A percentile compares a stretch with the other conserved stretches of the same genome.
These are phyloP conservation scores for Folsomia manolachei DNA, from an alignment of 2,888 invertebrate species.

Conservation along the genomic window DNA sequence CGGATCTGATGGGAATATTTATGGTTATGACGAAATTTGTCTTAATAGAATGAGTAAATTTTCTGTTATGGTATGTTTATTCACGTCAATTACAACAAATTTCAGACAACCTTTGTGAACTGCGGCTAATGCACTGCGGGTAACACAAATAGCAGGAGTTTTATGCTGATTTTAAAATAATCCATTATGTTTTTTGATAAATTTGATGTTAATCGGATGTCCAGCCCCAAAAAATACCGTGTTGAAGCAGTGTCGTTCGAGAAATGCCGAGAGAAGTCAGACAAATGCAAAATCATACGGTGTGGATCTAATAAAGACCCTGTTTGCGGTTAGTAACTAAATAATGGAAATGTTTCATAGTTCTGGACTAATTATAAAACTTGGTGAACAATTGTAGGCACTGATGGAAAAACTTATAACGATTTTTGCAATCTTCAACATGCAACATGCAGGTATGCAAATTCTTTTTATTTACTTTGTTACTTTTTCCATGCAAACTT, in stretches of 20 bases:
- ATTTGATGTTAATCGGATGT: neutral
- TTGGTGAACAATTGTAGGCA: too few relatives aligned
- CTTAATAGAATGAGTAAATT: too few relatives aligned
- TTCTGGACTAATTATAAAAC: too few relatives aligned
- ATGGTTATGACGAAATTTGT: conserved; percentile 64
- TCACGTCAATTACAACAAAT: neutral
- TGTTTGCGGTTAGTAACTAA: too few relatives aligned
- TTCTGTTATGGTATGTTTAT: too few relatives aligned
- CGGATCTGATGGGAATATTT: conserved; percentile 84
- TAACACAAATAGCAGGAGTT: too few relatives aligned
- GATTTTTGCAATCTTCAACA: conserved; percentile 79
- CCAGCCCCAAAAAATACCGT: conserved; percentile 51
- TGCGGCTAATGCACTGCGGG: conserved; percentile 86
- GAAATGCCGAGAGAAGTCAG: conserved; percentile 71
- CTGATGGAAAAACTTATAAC: conserved; percentile 79
- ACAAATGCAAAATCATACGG: conserved; percentile 71
- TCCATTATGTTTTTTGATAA: too few relatives aligned
- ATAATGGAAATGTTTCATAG: too few relatives aligned
- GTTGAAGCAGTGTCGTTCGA: conserved; percentile 68
- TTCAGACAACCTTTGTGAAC: conserved; percentile 66
- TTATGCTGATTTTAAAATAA: too few relatives aligned
- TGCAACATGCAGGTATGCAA: conserved; percentile 76
- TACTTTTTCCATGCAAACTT: too few relatives aligned
- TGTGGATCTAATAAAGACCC: conserved; percentile 57
- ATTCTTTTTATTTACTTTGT: neutral